Evolutionary conservation across 2,888 invertebrate genomes (phyloP).

Genomic region (Capitulum mitella): DNA sequence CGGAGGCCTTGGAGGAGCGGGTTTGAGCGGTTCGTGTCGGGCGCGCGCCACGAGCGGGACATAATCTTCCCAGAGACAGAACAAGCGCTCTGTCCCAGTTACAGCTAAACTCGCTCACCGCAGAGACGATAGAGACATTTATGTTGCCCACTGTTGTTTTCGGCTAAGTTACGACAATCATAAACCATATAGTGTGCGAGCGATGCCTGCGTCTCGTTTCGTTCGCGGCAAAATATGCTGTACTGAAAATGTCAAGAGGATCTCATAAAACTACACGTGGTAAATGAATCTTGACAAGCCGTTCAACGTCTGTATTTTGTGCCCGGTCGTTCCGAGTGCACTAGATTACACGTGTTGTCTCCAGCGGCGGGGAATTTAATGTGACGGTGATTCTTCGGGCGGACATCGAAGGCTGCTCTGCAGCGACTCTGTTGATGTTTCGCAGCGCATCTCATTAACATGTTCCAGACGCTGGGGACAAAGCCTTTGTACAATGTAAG

Average conservation of each 20-base stretch:
- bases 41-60: too few relatives aligned
- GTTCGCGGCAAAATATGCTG: not conserved
- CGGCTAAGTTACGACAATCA: slow-evolving; percentile 12
- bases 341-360: slow-evolving; percentile 15
- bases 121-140: slow-evolving; percentile 5
- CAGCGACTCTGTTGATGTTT: not conserved
- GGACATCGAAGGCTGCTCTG: not conserved
- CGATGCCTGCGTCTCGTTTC: not conserved
- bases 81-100: not conserved
- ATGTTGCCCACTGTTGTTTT: slow-evolving; percentile 15
- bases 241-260: slow-evolving; percentile 17
- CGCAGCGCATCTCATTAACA: not conserved
- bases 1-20: too few relatives aligned
- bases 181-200: slow-evolving; percentile 13
- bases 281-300: slow-evolving; percentile 5
- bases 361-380: not conserved
- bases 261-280: slow-evolving; percentile 21
- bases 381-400: not conserved
- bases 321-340: not conserved
- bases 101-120: slow-evolving; percentile 19
- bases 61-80: not conserved
- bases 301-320: slow-evolving; percentile 14
- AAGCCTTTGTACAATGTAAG: not conserved
- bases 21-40: too few relatives aligned
- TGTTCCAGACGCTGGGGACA: not conserved